These are phyloP conservation scores for zebrafish (Danio rerio) DNA, from an alignment of 2,113 vertebrate genomes.

Conservation along the genomic window DNA sequence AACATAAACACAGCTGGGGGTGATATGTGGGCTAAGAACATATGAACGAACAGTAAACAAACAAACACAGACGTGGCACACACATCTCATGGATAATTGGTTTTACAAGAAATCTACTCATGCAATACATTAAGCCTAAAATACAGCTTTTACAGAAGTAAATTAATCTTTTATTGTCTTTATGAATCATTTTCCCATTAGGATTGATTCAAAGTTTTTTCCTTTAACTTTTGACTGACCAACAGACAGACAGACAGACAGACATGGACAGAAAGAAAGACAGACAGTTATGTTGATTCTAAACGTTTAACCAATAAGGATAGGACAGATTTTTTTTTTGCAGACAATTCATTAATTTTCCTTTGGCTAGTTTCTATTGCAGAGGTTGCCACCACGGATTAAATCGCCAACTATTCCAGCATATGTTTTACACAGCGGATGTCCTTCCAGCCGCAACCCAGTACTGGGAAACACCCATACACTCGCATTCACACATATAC, in stretches of 20 bases:
- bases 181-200: neutral
- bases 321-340: neutral
- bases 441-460: no score
- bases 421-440: no score
- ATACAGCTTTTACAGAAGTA: neutral
- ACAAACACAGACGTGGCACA: neutral
- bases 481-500: no score
- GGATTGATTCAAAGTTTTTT: neutral
- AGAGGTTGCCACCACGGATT: no score
- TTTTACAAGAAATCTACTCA: neutral
- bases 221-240: no score
- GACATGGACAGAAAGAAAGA: no score
- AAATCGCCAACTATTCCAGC: no score
- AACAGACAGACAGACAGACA: no score
- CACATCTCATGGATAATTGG: no score
- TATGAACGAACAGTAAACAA: neutral
- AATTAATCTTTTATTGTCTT: neutral
- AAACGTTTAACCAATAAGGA: neutral
- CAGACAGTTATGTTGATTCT: neutral
- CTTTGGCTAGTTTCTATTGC: no score
- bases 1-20: slow-evolving; percentile 37
- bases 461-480: no score
- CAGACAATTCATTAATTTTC: neutral
- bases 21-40: slow-evolving; percentile 7
- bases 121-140: neutral